Base-by-base conservation (phyloP, 2,113 vertebrate species). In the Synodontis membranacea region DNA sequence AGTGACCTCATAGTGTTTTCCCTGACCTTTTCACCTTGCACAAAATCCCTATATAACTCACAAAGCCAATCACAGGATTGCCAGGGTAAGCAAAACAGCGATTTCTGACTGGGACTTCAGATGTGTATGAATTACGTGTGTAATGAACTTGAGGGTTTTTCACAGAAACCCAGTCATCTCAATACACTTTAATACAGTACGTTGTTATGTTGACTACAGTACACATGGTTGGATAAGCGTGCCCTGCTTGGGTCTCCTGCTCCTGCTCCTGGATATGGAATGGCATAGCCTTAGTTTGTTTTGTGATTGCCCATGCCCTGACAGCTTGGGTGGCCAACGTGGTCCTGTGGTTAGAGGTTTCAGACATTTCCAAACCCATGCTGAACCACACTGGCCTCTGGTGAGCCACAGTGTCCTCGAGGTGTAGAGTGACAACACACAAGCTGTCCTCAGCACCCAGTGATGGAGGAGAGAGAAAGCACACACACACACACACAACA, bases 381-480 rank as follows among this genome's bases (percentile, higher is more conserved):
- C 84, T 93, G 92, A 94, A 93, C 93, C 93, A 92, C 93, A 93
- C 91, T 93, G 93, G 93, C 92, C 93, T 94, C 91, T 94, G 93
- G 91, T 93, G 93, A 91, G 92, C 93, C 93, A 90, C 93, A 93
- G 91, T 79, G 90, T 92, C 91, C 90, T 82, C 86, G 86, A 90
- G 91, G 93, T 94, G 89, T 93, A 92, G 92, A 93, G 92, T 93
- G 92, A 93, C 92, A 91, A 87, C 72, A 83, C 83, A 54, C 58
- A 64, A 44, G 23, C 39, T 84, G 66, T 52, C 76, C 76, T 72
- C 83, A 56, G 85, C 82, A 44, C 52, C 85, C 52, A 74, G 85
- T 60, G 66, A 66, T 66, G 14, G 68, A 86, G 83, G 25, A 84
- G 31, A 28, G 52, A 42, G 34, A 34, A 52, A 12, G 19, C 80